A percentile compares a stretch with the other conserved stretches of the same genome.
These are phyloP conservation scores for Tyto alba DNA, from an alignment of 2,113 vertebrate species.

Conservation along the genomic window DNA sequence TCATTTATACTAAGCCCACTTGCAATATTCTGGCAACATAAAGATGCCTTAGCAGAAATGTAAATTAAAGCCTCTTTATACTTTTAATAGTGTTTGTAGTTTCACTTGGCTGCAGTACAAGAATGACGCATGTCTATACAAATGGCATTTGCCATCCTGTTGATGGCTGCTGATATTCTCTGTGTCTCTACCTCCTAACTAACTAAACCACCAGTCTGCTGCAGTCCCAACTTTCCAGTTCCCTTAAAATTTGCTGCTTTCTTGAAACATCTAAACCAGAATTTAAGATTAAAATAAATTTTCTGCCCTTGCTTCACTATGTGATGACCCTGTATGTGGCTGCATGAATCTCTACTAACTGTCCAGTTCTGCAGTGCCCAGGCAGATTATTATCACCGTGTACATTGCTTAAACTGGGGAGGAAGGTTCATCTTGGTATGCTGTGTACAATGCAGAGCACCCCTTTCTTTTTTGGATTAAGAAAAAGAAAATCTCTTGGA, in stretches of 20 bases:
- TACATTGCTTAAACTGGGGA: not conserved
- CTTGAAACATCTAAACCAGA: not conserved
- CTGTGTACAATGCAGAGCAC: not conserved
- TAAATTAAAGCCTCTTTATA: slow-evolving; percentile 42
- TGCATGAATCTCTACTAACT: not conserved
- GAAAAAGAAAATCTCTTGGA: not conserved
- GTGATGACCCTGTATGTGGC: not conserved
- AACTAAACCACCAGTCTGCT: not conserved
- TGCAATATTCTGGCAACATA: slow-evolving; percentile 27
- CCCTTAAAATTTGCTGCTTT: not conserved
- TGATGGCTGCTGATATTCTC: slow-evolving; percentile 25
- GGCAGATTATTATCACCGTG: not conserved
- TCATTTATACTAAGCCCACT: slow-evolving; percentile 28
- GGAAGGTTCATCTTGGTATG: not conserved
- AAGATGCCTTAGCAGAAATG: slow-evolving; percentile 23
- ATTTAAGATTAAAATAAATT: not conserved
- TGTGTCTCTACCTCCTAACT: not conserved
- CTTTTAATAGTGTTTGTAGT: slow-evolving; percentile 51
- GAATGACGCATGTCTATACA: slow-evolving; percentile 49
- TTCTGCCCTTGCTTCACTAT: not conserved
- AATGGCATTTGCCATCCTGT: slow-evolving; percentile 31
- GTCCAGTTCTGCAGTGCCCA: not conserved
- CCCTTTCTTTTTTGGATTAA: not conserved
- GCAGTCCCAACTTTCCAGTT: not conserved
- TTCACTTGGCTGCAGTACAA: slow-evolving; percentile 58